Evolutionary conservation across 2,797 vertebrate genomes (phyloP), one percentile per base, ranked within the genome.

Genomic region (Falco berigora): DNA sequence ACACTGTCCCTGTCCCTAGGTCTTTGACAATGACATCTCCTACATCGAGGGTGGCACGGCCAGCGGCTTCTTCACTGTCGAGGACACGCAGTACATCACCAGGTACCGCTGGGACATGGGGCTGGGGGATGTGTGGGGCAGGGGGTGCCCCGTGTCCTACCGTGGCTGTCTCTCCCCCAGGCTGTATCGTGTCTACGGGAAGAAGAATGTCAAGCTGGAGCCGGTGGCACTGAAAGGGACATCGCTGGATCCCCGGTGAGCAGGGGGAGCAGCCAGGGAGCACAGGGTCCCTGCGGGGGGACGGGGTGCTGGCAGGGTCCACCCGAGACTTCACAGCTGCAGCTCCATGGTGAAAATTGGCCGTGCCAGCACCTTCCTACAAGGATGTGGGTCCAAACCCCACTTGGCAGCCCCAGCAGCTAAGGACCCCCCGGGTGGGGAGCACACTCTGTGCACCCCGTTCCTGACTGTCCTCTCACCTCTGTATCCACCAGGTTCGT

Each of bases 41-140:
- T 99, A 99, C 98, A 99, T 99, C 0, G 99, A 99, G 98, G 99
- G 99, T 23, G 99, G 99, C 40, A 99, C 99, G 0, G 97, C 99
- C 93, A 99, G 99, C 1, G 99, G 99, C 40, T 99, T 99, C 97
- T 99, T 98, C 96, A 99, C 99, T 0, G 99, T 99, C 3, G 99
- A 99, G 94, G 99, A 99, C 93, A 97, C 98, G 0, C 97, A 98
- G 13, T 99, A 99, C 1, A 5, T 98, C 87, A 97, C 98, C 96
- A 99, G 98, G 99, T 99, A 96, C 6, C 0, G 3, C 36, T 34
- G 17, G 50, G n/a, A 23, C n/a, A 14, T 18, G 30, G 34, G 4
- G 8, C 55, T 27, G 40, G 42, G 21, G 7, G 6, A 8, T 7
- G 4, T 0, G 1, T 12, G 56, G 52, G 68, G 61, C 68, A 67